Evolutionary conservation across 2,797 vertebrate genomes (phyloP), one percentile per base, ranked within the genome.

Genomic region (Sebastolobus altivelis): DNA sequence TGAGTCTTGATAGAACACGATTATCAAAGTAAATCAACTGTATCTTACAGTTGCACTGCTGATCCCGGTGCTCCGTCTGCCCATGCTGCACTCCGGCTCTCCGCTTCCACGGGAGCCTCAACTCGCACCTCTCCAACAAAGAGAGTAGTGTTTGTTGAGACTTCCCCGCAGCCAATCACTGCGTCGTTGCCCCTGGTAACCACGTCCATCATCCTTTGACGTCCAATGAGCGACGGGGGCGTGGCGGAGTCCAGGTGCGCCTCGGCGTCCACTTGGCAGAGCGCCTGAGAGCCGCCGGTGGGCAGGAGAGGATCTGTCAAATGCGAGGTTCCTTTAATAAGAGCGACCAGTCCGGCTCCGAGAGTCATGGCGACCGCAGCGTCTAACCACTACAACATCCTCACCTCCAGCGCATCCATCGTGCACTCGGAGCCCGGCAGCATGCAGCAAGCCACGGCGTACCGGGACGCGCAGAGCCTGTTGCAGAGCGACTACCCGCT

Each of bases 301-400:
- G 96, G 96, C 96, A 95, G 93, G 96, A 97, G 97, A 97, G 96
- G 96, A 95, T 96, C 97, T 97, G 97, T 98, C 97, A 97, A 98
- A 98, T 97, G 97, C 96, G 95, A 96, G 97, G 96, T 96, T 96
- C 95, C 96, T 97, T 96, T 96, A 96, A 96, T 94, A 95, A 93
- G 96, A 95, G 96, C 95, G 95, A 96, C 96, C 97, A 98, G 97
- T 98, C 96, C 97, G 96, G 96, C 97, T 97, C 96, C 94, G 95
- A 96, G 96, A 98, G 97, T 97, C 97, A 99, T 99, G 98, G 97
- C 98, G 97, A 98, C 98, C 96, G 96, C 98, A 97, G 97, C 98
- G 95, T 98, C 98, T 96, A 98, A 97, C 96, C 98, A 99, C 96
- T 99, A 98, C 96, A 98, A 95, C 95, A 96, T 98, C 94, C 97